Base-by-base conservation (phyloP, 2,797 vertebrate genomes). In the Brotula barbata region DNA sequence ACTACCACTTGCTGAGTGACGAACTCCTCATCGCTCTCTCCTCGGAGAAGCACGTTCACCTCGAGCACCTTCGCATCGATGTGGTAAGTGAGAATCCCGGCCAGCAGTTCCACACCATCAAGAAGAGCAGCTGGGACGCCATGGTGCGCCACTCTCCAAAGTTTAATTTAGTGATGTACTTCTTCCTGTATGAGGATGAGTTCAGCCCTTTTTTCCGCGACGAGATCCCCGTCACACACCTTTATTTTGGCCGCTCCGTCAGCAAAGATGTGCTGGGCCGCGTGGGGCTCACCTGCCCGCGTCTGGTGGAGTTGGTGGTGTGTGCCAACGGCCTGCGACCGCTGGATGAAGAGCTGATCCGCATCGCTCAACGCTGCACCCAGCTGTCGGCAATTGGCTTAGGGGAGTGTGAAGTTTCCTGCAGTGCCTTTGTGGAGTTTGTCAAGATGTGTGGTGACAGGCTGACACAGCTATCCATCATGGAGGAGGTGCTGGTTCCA, bases 41-140 rank as follows among this genome's bases (percentile, higher is more conserved):
- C 59, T 98, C 96, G 0, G 96, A 98, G 83, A 97, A 95, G 60
- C 96, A 97, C 0, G 96, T 97, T 68, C 86, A 95, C 75, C 89
- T 98, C 1, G 96, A 98, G 90, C 96, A 98, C 77, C 94, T 98
- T 50, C 95, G 96, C 85, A 95, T 98, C 5, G 96, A 98, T 3
- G 95, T 97, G 16, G 94, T 98, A 23, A 98, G 96, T 10, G 96
- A 97, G 68, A 96, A 95, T 59, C 95, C 95, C 0, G 94, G 94
- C 72, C 95, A 97, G 50, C 95, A 95, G 73, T 98, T 98, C 76
- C 95, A 96, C 85, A 89, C 89, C 1, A 95, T 98, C 82, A 94
- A 96, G 88, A 97, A 94, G 87, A 96, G 94, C 93, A 98, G 96
- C 88, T 98, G 96, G 96, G 95, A 98, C 21, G 95, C 95, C 88